A percentile compares a stretch with the other conserved stretches of the same genome.
Conservation (phyloP, 53 echinoderm and acorn worm species). For the Apostichopus leukothele region DNA sequence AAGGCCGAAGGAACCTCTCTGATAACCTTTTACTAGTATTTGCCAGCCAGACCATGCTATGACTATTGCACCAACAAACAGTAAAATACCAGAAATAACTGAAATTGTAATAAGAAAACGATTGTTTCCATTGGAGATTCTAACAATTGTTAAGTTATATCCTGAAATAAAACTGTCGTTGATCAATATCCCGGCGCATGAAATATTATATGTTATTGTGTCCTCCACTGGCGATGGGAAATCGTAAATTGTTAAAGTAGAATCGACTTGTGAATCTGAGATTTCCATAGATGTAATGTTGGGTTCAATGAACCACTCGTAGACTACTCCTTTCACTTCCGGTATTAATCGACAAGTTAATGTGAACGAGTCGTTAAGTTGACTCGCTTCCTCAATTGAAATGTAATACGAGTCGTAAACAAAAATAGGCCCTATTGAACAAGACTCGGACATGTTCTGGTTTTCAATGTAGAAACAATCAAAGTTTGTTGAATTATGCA, state of each 20-base stretch:
- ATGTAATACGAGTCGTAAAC: constrained; percentile 7
- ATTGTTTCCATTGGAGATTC: too few species aligned
- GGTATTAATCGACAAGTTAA: not conserved
- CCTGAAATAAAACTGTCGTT: not conserved
- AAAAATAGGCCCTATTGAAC: not conserved
- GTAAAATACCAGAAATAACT: too few species aligned
- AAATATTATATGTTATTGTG: not conserved
- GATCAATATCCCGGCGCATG: not conserved
- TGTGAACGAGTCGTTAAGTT: not conserved
- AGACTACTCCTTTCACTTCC: not conserved
- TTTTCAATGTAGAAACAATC: not conserved
- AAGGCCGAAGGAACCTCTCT: too few species aligned
- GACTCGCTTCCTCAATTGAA: not conserved
- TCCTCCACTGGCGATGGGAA: not conserved
- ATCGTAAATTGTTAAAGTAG: not conserved
- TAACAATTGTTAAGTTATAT: not conserved
- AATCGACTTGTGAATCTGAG: not conserved
- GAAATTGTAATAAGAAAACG: too few species aligned
- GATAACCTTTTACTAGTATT: too few species aligned
- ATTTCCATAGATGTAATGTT: not conserved
- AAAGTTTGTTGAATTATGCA: not conserved
- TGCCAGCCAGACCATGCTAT: too few species aligned
- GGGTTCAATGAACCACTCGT: not conserved
- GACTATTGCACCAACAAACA: too few species aligned
- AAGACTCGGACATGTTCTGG: not conserved